phyloP scores from a whole-genome alignment of 2,113 vertebrate genomes.

The Zingel zingel region DNA sequence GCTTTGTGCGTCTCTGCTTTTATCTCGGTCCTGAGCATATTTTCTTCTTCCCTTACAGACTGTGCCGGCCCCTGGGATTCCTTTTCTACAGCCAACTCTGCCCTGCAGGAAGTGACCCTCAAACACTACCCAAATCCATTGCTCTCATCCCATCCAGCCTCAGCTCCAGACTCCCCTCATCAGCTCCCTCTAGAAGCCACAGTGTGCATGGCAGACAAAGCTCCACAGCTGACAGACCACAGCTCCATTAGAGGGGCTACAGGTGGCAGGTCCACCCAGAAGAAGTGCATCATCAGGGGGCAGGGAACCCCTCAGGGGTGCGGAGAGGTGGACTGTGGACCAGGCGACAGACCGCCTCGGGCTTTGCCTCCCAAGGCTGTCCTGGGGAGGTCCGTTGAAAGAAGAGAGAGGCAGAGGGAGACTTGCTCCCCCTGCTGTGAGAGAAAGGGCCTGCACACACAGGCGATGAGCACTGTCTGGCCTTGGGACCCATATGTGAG shows the following conservation, averaged over 20 bases:
- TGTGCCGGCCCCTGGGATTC: slow-evolving; percentile 93
- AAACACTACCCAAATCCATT: slow-evolving; percentile 91
- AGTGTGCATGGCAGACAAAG: slow-evolving; percentile 78
- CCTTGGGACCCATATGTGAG: slow-evolving; percentile 73
- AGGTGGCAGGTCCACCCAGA: slow-evolving; percentile 92
- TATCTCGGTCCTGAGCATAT: slow-evolving; percentile 33
- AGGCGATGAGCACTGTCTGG: slow-evolving; percentile 67
- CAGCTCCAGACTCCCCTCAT: slow-evolving; percentile 91
- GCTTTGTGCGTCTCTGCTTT: slow-evolving; percentile 21
- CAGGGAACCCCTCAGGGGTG: slow-evolving; percentile 79
- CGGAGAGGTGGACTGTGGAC: slow-evolving; percentile 77
- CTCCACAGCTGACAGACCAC: slow-evolving; percentile 74
- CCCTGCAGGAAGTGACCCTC: slow-evolving; percentile 97
- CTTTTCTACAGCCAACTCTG: slow-evolving; percentile 94
- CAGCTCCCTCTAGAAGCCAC: slow-evolving; percentile 90
- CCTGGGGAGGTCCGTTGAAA: slow-evolving; percentile 81
- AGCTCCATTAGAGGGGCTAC: slow-evolving; percentile 76
- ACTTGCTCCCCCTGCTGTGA: slow-evolving; percentile 80
- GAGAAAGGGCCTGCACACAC: slow-evolving; percentile 81
- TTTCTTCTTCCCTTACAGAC: slow-evolving; percentile 86
- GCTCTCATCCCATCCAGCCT: slow-evolving; percentile 94
- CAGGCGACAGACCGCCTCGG: slow-evolving; percentile 72
- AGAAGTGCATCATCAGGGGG: slow-evolving; percentile 84
- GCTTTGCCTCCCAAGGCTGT: slow-evolving; percentile 83
- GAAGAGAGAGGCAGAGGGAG: slow-evolving; percentile 81